A percentile compares a stretch with the other conserved stretches of the same genome.
phyloP scores from a whole-genome alignment of 2,888 invertebrate genomes.

The Scrobipalpa atriplicella region DNA sequence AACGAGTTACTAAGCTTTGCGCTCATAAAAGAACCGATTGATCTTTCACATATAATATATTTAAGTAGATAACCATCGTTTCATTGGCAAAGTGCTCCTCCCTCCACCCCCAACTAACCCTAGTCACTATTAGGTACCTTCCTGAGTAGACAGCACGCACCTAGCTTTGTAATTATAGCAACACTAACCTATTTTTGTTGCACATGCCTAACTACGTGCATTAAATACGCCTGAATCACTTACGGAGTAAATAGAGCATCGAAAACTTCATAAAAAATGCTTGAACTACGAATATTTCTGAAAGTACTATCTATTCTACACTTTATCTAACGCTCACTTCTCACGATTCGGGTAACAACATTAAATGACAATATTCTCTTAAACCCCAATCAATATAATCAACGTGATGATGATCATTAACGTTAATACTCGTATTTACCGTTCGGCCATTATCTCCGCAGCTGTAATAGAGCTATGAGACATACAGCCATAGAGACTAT shows the following conservation, averaged over 20 bases:
- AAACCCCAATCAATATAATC: not conserved
- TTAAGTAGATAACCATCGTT: conserved; percentile 28
- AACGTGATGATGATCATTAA: not conserved
- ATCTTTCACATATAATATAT: not conserved
- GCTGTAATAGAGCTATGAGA: conserved; percentile 2
- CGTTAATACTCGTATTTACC: not conserved
- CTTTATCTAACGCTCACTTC: too few relatives aligned
- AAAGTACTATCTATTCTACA: not conserved
- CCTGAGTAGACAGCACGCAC: not conserved
- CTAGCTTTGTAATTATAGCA: not conserved
- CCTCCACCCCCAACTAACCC: conserved; percentile 8
- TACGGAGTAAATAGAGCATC: not conserved
- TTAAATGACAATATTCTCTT: not conserved
- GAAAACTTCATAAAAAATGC: not conserved
- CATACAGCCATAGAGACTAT: conserved; percentile 12
- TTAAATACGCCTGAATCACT: too few relatives aligned
- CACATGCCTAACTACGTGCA: too few relatives aligned
- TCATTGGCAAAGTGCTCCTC: conserved; percentile 27
- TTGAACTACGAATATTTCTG: not conserved
- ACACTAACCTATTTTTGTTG: too few relatives aligned
- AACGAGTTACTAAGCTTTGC: not conserved
- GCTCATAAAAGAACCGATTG: not conserved
- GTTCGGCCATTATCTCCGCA: not conserved
- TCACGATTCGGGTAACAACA: not conserved
- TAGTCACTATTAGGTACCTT: not conserved